Evolutionary conservation across 2,888 invertebrate species (phyloP).

Genomic region (Oegoconia quadripuncta): DNA sequence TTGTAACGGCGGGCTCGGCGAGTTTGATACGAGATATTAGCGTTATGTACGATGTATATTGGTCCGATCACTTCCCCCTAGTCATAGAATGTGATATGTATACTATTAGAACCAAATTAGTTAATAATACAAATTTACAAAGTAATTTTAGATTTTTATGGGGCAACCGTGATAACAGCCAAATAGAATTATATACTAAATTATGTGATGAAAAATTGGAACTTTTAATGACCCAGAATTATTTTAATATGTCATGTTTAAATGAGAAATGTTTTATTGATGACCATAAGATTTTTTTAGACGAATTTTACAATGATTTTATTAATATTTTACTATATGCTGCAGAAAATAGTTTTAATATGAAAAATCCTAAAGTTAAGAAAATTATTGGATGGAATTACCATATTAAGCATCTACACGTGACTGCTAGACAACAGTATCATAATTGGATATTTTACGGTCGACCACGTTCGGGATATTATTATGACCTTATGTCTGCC

Average conservation of each 20-base stretch:
- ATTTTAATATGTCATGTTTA: too few species aligned
- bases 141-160: not conserved
- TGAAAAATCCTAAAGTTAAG: not conserved
- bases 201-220: not conserved
- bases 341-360: too few species aligned
- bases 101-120: not conserved
- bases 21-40: not conserved
- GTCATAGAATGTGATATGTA: not conserved
- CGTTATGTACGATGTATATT: not conserved
- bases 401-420: not conserved
- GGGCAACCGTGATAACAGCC: not conserved
- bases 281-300: not conserved
- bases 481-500: too few species aligned
- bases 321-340: not conserved
- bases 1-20: not conserved
- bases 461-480: too few species aligned
- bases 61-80: slow-evolving; percentile 4
- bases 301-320: not conserved
- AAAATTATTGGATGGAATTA: not conserved
- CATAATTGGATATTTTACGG: too few species aligned
- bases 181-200: not conserved
- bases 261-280: not conserved
- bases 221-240: not conserved
- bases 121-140: not conserved
- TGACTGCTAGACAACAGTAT: too few species aligned